Conservation (phyloP, 2,888 invertebrate species). For the Plusia festucae region DNA sequence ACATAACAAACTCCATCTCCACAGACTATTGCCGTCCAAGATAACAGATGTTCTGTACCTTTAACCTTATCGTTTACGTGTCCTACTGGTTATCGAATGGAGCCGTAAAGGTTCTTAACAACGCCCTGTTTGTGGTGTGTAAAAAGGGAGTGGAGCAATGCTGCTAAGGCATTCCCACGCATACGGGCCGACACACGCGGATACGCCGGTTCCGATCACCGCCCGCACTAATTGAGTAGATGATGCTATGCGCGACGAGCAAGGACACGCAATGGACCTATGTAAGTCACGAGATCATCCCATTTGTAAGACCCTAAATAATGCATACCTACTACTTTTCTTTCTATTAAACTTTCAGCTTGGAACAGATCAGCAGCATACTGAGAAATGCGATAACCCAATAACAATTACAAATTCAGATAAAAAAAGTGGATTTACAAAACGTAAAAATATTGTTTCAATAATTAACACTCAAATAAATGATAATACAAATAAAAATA, state of each 20-base stretch:
- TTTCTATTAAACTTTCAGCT: neutral
- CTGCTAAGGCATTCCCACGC: slow-evolving; percentile 80
- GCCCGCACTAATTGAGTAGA: slow-evolving; percentile 83
- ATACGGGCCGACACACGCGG: slow-evolving; percentile 75
- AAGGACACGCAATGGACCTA: slow-evolving; percentile 66
- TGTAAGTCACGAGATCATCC: slow-evolving; percentile 44
- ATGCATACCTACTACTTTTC: neutral
- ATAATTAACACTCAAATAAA: neutral
- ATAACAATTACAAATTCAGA: neutral
- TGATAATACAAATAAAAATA: neutral
- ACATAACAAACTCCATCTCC: neutral
- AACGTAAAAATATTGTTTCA: neutral
- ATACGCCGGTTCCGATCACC: slow-evolving; percentile 85
- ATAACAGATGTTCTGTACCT: slow-evolving; percentile 6
- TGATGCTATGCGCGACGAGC: slow-evolving; percentile 67
- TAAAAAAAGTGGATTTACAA: neutral
- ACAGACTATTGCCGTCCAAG: neutral
- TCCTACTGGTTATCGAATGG: slow-evolving; percentile 36
- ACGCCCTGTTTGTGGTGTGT: slow-evolving; percentile 58
- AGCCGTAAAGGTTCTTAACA: slow-evolving; percentile 51
- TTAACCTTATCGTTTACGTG: slow-evolving; percentile 29
- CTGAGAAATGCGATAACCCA: neutral
- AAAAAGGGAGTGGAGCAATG: slow-evolving; percentile 70
- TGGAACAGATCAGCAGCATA: neutral
- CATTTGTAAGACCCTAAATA: slow-evolving; percentile 17